Conservation (phyloP, 2,888 invertebrate species). For the Portevinia maculata region DNA sequence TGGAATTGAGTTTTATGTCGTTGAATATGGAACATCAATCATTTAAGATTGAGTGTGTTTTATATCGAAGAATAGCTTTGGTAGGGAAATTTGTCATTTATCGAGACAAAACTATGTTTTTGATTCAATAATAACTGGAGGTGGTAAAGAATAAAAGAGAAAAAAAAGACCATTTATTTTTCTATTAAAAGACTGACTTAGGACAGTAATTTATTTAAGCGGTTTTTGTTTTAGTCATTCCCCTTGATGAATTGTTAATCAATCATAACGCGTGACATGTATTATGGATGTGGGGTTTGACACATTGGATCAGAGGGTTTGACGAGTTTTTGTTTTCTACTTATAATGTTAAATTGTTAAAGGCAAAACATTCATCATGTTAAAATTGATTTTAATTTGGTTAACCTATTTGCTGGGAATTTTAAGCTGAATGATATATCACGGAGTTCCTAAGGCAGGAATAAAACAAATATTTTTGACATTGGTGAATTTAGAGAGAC, state of each 20-base stretch:
- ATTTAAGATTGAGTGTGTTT: conserved; percentile 1
- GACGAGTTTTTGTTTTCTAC: conserved; percentile 8
- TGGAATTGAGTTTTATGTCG: conserved; percentile 46
- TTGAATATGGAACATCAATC: conserved; percentile 57
- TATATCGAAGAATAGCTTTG: not conserved
- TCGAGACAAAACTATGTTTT: conserved; percentile 5
- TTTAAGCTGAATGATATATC: conserved; percentile 1
- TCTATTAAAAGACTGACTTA: conserved; percentile 17
- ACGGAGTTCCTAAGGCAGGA: too few species aligned
- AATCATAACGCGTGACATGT: conserved; percentile 40
- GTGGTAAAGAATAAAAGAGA: not conserved
- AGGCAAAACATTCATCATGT: conserved; percentile 23
- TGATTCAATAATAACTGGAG: not conserved
- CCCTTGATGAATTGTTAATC: conserved; percentile 20
- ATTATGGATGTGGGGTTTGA: conserved; percentile 5
- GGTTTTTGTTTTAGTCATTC: conserved; percentile 15
- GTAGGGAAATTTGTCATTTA: conserved; percentile 49
- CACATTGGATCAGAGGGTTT: not conserved
- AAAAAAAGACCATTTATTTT: not conserved
- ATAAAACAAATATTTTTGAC: too few species aligned
- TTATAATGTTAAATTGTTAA: conserved; percentile 7
- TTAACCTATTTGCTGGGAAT: not conserved
- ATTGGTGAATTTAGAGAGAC: too few species aligned
- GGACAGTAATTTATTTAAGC: conserved; percentile 9
- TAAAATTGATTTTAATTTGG: conserved; percentile 15